Evolutionary conservation across 2,888 invertebrate species (phyloP).

Genomic region (Hipparchia sbordonii): DNA sequence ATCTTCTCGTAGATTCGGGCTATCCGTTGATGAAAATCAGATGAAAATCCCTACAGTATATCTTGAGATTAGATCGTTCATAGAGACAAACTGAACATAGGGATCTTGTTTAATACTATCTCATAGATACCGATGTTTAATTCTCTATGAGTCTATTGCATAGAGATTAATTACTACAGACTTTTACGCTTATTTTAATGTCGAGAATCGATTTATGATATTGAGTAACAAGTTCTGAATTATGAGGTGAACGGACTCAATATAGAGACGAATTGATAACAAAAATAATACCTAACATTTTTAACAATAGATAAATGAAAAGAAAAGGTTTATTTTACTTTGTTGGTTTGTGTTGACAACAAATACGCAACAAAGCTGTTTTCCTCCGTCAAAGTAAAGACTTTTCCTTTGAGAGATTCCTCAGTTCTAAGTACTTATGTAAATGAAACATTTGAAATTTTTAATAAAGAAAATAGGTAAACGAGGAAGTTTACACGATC

Average conservation of each 20-base stretch:
- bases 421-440: not conserved
- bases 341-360: not conserved
- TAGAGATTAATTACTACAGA: conserved; percentile 13
- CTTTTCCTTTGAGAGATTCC: conserved; percentile 1
- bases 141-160: conserved; percentile 13
- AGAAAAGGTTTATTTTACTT: not conserved
- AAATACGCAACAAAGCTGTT: not conserved
- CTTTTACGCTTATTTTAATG: not conserved
- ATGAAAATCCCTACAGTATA: no score
- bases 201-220: conserved; percentile 5
- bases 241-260: not conserved
- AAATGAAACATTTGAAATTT: not conserved
- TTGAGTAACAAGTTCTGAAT: no score
- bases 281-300: not conserved
- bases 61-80: no score
- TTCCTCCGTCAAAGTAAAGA: not conserved
- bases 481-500: not conserved
- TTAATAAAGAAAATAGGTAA: not conserved
- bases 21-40: no score
- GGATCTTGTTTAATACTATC: no score
- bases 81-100: no score
- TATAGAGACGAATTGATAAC: not conserved
- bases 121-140: not conserved
- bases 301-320: not conserved
- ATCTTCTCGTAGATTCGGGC: no score